Percentiles rank a stretch among this genome's conserved stretches.
phyloP scores from a whole-genome alignment of 2,797 vertebrate species.

The Enteromius mattozi region DNA sequence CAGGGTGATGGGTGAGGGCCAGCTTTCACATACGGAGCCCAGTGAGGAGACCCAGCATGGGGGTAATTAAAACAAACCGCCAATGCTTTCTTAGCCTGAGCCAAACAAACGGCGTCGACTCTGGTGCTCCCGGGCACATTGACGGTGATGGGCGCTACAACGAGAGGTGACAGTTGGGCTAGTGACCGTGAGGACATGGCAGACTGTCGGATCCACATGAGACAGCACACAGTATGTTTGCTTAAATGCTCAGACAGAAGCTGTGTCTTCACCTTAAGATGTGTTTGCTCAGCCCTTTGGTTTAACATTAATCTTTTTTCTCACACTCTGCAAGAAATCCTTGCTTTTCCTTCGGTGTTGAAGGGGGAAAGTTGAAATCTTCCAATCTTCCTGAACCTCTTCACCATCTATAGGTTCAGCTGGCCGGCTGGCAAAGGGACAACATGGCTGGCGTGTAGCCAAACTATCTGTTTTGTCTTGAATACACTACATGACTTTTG shows the following conservation, averaged over 20 bases:
- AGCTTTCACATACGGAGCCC: constrained; percentile 61
- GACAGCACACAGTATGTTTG: constrained; percentile 49
- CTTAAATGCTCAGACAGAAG: constrained; percentile 55
- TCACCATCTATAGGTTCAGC: constrained; percentile 13
- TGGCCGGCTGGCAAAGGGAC: constrained; percentile 36
- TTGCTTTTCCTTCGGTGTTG: constrained; percentile 41
- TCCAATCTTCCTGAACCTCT: constrained; percentile 13
- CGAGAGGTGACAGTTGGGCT: constrained; percentile 51
- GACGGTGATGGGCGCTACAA: constrained; percentile 27
- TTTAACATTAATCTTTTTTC: constrained; percentile 56
- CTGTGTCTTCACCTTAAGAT: constrained; percentile 48
- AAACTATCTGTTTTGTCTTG: constrained; percentile 50
- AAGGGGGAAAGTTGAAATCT: constrained; percentile 16
- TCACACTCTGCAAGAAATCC: constrained; percentile 39
- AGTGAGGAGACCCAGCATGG: constrained; percentile 60
- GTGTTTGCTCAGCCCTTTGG: constrained; percentile 59
- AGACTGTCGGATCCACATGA: constrained; percentile 45
- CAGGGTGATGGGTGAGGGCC: constrained; percentile 52
- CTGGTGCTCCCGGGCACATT: constrained; percentile 35
- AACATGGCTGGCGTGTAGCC: constrained; percentile 32
- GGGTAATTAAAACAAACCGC: constrained; percentile 70
- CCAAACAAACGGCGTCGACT: constrained; percentile 60
- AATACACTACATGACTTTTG: background rate
- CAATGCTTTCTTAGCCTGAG: constrained; percentile 57
- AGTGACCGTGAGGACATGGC: constrained; percentile 34